phyloP scores from a whole-genome alignment of 2,888 invertebrate genomes.

The Meliscaeva auricollis region DNA sequence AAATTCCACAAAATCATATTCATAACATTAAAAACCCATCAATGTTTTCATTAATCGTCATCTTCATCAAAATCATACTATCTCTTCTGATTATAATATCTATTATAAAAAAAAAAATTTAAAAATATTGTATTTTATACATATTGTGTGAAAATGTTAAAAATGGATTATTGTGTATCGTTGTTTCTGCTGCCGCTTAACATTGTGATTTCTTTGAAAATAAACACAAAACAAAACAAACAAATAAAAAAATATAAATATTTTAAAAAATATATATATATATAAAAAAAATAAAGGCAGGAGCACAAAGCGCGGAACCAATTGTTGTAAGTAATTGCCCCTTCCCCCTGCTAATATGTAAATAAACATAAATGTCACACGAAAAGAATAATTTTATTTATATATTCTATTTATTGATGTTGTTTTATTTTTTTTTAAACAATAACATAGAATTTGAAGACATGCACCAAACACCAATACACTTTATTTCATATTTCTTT shows the following conservation, averaged over 20 bases:
- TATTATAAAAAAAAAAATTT: conserved; percentile 3
- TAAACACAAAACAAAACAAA: conserved; percentile 64
- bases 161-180: conserved; percentile 73
- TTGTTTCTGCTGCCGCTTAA: conserved; percentile 75
- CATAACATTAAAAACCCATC: no score
- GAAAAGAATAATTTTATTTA: conserved; percentile 12
- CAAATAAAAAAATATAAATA: conserved; percentile 79
- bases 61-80: background rate
- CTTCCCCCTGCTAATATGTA: conserved; percentile 57
- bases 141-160: conserved; percentile 67
- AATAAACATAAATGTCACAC: conserved; percentile 33
- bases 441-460: background rate
- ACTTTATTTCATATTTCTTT: conserved; percentile 7
- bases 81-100: conserved; percentile 30
- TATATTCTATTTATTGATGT: background rate
- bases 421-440: conserved; percentile 25
- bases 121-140: conserved; percentile 39
- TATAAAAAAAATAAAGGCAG: conserved; percentile 86
- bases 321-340: conserved; percentile 94
- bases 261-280: conserved; percentile 51
- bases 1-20: no score
- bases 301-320: conserved; percentile 95
- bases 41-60: no score
- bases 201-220: conserved; percentile 76
- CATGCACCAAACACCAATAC: conserved; percentile 23